Conservation (phyloP, 2,113 vertebrate genomes). For the Ovis canadensis region DNA sequence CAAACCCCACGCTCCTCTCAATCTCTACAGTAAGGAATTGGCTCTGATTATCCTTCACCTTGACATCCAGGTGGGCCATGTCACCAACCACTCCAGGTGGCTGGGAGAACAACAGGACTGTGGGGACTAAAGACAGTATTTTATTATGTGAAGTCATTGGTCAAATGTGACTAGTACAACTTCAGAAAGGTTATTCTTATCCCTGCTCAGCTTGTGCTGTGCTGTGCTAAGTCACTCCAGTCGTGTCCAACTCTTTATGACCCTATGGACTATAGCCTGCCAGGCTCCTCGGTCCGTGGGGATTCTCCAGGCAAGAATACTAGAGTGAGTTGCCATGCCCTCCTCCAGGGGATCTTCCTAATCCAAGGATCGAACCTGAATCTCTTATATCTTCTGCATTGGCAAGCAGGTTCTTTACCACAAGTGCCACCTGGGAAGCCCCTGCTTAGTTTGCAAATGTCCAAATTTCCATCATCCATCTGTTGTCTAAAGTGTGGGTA, state of each 20-base stretch:
- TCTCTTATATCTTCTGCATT: background rate
- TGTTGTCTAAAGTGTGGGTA: background rate
- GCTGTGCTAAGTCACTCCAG: background rate
- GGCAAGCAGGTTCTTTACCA: background rate
- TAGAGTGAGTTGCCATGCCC: background rate
- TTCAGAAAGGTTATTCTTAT: background rate
- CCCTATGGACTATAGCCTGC: background rate
- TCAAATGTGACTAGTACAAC: background rate
- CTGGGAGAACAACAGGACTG: background rate
- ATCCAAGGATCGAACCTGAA: background rate
- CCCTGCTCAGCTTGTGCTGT: background rate
- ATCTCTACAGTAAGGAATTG: background rate
- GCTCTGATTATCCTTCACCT: background rate
- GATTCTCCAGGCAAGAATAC: background rate
- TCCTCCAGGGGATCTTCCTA: background rate
- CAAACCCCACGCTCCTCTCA: background rate
- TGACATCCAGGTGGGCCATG: background rate
- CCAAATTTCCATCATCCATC: background rate
- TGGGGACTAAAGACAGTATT: background rate
- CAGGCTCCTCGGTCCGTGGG: background rate
- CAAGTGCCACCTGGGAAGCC: background rate
- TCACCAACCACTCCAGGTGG: background rate
- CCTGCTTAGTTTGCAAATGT: background rate
- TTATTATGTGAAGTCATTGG: background rate
- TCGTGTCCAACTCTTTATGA: background rate